A percentile compares a stretch with the other conserved stretches of the same genome.
Evolutionary conservation across 2,113 vertebrate genomes (phyloP).

Genomic region (Arvicanthis niloticus): DNA sequence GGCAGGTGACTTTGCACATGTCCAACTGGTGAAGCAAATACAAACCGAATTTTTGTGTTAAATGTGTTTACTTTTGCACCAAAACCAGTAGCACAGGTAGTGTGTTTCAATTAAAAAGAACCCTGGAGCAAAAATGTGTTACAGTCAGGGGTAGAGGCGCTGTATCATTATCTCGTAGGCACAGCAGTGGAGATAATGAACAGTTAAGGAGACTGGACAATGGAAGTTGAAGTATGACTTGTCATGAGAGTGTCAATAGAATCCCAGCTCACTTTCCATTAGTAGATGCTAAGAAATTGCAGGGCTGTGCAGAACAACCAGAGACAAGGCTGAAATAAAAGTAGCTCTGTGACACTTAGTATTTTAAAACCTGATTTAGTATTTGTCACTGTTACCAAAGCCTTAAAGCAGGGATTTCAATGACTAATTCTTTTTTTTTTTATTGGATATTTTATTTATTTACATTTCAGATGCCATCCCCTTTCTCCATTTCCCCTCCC

Average conservation of each 20-base stretch:
- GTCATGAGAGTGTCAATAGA: conserved; percentile 79
- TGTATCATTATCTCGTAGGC: conserved; percentile 75
- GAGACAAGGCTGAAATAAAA: conserved; percentile 66
- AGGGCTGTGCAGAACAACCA: conserved; percentile 55
- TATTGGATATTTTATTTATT: too few relatives aligned
- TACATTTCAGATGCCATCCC: too few relatives aligned
- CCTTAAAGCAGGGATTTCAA: conserved; percentile 72
- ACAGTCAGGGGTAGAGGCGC: conserved; percentile 78
- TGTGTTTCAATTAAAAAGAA: conserved; percentile 83
- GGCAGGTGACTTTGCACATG: conserved; percentile 52
- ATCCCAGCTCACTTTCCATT: conserved; percentile 71
- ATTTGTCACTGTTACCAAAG: conserved; percentile 74
- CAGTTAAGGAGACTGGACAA: conserved; percentile 81
- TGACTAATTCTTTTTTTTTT: conserved; percentile 71
- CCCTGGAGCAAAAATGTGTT: conserved; percentile 82
- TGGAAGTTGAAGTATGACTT: conserved; percentile 77
- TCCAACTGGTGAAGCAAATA: conserved; percentile 38
- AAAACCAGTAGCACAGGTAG: conserved; percentile 74
- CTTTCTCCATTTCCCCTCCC: too few relatives aligned
- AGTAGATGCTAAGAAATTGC: conserved; percentile 67
- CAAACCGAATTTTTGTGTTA: conserved; percentile 65
- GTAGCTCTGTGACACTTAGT: conserved; percentile 52
- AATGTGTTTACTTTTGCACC: conserved; percentile 79
- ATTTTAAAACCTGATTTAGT: conserved; percentile 76
- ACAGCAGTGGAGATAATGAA: conserved; percentile 82